Conservation (phyloP, 2,113 vertebrate genomes). For the Boleophthalmus pectinirostris region DNA sequence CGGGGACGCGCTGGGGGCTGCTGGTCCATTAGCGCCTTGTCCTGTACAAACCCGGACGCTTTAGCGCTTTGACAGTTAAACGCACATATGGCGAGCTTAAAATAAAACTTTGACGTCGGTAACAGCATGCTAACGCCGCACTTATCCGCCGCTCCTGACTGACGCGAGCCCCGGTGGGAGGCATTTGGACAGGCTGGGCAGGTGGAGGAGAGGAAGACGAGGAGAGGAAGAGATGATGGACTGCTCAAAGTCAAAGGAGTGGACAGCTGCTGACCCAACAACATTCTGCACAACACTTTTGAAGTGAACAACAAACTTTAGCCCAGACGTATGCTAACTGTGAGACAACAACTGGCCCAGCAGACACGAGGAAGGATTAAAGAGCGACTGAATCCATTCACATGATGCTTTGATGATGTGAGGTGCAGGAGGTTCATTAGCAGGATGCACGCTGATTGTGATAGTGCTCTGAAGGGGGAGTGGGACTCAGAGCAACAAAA, state of each 20-base stretch:
- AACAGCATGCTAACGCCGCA: not conserved
- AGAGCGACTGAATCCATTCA: not conserved
- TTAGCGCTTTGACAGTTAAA: not conserved
- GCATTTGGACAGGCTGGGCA: slow-evolving; percentile 6
- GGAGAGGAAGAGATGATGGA: slow-evolving; percentile 36
- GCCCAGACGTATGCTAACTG: not conserved
- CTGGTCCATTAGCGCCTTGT: slow-evolving; percentile 47
- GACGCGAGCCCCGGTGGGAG: slow-evolving; percentile 24
- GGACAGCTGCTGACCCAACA: slow-evolving; percentile 26
- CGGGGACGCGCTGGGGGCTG: slow-evolving; percentile 8
- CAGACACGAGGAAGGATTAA: not conserved
- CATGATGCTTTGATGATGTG: too few species aligned
- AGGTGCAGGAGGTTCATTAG: too few species aligned
- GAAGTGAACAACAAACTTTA: slow-evolving; percentile 8
- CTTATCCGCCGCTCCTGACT: slow-evolving; percentile 26
- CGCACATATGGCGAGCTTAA: slow-evolving; percentile 8
- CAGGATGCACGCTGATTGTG: too few species aligned
- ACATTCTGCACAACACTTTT: not conserved
- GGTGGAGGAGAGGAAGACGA: slow-evolving; percentile 14
- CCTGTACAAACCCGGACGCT: not conserved
- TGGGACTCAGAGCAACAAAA: too few species aligned
- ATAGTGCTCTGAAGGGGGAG: too few species aligned
- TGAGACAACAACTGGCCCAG: not conserved
- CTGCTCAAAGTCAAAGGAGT: slow-evolving; percentile 9
- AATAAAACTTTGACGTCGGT: slow-evolving; percentile 9